These are phyloP conservation scores for Phalera bucephala DNA, from an alignment of 2,888 invertebrate species.

Conservation along the genomic window DNA sequence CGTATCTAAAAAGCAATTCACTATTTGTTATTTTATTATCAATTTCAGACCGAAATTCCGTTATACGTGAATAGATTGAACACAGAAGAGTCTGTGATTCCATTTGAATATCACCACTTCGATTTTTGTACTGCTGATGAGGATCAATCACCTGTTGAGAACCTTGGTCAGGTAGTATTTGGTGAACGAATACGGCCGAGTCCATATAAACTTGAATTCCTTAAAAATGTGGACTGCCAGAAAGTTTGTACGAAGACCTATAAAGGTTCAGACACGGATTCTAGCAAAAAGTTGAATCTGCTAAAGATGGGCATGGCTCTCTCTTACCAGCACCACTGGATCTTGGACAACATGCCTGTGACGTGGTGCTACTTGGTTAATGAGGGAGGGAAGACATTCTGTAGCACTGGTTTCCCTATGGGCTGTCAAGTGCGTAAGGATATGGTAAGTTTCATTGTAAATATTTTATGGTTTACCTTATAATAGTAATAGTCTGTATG, in stretches of 20 bases:
- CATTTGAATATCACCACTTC: constrained; percentile 98
- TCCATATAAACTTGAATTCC: constrained; percentile 94
- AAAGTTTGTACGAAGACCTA: constrained; percentile 87
- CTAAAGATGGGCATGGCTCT: constrained; percentile 96
- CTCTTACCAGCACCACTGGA: constrained; percentile 99
- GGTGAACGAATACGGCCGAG: constrained; percentile 99
- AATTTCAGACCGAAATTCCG: constrained; percentile 92
- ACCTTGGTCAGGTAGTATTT: constrained; percentile 99
- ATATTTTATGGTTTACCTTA: not conserved
- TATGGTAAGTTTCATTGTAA: constrained; percentile 53
- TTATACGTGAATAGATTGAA: constrained; percentile 98
- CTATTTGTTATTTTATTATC: not conserved
- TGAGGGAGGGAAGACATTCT: constrained; percentile 88
- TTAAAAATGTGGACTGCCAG: constrained; percentile 86
- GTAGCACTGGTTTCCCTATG: constrained; percentile 98
- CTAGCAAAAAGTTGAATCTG: constrained; percentile 88
- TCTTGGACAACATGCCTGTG: constrained; percentile 99
- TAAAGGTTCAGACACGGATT: constrained; percentile 83
- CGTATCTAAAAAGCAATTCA: constrained; percentile 7
- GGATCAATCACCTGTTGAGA: constrained; percentile 95
- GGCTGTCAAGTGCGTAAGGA: constrained; percentile 92
- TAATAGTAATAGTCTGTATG: too few relatives aligned
- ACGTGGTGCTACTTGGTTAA: constrained; percentile 96
- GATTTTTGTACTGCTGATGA: constrained; percentile 94
- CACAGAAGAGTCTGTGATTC: constrained; percentile 98